phyloP scores from a whole-genome alignment of 2,797 vertebrate species.

The Phoebastria nigripes region DNA sequence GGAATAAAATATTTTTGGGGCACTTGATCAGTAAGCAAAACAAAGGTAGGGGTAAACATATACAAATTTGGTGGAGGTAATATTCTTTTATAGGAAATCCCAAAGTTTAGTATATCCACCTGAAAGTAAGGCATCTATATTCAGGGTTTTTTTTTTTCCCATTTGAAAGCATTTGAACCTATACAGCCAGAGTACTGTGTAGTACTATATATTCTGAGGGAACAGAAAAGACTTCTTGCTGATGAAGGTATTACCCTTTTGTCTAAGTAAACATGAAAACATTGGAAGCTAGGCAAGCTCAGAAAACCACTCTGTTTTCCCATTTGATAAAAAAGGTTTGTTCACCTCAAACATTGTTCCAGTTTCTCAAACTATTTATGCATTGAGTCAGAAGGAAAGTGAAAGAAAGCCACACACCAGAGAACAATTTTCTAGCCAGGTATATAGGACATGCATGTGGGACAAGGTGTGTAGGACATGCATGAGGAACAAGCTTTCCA shows the following conservation, averaged over 20 bases:
- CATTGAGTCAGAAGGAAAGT: background rate
- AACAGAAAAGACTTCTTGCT: background rate
- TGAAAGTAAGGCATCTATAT: background rate
- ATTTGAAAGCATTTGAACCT: background rate
- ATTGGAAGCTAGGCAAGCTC: background rate
- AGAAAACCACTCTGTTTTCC: background rate
- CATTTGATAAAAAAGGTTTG: background rate
- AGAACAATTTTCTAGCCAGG: background rate
- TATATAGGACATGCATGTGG: background rate
- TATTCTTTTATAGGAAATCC: background rate
- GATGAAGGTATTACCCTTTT: background rate
- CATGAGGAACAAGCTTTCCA: background rate
- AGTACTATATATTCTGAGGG: background rate
- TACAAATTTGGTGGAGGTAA: background rate
- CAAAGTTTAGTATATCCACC: background rate
- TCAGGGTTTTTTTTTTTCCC: background rate
- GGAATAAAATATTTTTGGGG: background rate
- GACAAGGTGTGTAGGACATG: background rate
- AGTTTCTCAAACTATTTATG: background rate
- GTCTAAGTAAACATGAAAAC: background rate
- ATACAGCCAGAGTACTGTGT: background rate
- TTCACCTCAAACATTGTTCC: background rate
- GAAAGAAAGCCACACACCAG: background rate
- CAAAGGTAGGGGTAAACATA: background rate
- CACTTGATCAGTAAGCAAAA: background rate